Conservation (phyloP, 2,113 vertebrate species). For the Pangasianodon hypophthalmus region DNA sequence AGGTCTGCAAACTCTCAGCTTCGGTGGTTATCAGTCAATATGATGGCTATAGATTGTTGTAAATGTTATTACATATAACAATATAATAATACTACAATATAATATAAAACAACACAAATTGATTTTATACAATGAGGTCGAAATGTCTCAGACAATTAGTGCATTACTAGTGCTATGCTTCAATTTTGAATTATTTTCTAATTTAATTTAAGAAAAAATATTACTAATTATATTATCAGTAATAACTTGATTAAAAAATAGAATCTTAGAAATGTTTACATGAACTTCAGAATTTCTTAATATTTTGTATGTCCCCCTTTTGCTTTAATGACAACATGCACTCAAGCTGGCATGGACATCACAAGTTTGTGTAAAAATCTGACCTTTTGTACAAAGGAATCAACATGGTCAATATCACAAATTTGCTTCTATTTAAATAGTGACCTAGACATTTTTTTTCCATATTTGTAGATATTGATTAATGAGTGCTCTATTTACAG, state of each 20-base stretch:
- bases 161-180: not conserved
- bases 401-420: not conserved
- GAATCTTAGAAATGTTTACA: no score
- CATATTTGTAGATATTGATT: not conserved
- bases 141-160: not conserved
- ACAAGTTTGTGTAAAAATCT: not conserved
- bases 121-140: not conserved
- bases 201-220: not conserved
- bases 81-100: no score
- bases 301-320: not conserved
- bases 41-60: no score
- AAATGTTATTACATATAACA: no score
- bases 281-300: not conserved
- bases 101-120: not conserved
- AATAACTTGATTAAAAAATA: no score
- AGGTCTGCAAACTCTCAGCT: not conserved
- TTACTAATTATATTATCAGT: no score
- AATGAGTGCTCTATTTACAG: not conserved
- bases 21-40: not conserved
- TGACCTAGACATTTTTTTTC: not conserved
- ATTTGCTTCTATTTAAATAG: not conserved
- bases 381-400: not conserved
- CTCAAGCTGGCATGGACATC: not conserved
- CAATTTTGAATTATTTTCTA: not conserved
- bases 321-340: not conserved